Percentiles rank a stretch among this genome's conserved stretches.
phyloP scores from a whole-genome alignment of 2,113 vertebrate species.

The Eolophus roseicapilla region DNA sequence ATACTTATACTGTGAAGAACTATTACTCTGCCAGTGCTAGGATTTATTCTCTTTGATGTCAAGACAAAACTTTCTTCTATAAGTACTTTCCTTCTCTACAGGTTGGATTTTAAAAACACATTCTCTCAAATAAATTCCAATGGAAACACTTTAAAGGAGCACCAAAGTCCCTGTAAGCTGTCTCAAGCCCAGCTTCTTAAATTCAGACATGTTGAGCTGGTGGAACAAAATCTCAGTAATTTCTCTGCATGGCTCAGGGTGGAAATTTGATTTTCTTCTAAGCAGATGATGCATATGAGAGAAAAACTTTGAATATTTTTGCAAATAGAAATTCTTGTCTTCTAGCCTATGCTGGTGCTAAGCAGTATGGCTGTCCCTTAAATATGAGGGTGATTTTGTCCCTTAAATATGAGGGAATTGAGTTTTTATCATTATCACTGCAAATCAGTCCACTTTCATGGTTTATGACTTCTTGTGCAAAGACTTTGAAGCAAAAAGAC shows the following conservation, averaged over 20 bases:
- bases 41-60: not conserved
- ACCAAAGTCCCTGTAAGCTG: not conserved
- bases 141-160: not conserved
- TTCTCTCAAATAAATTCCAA: not conserved
- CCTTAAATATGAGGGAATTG: not conserved
- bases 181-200: not conserved
- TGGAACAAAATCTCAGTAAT: not conserved
- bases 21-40: not conserved
- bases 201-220: not conserved
- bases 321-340: not conserved
- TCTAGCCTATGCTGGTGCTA: not conserved
- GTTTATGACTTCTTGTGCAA: not conserved
- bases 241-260: not conserved
- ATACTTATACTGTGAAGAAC: not conserved
- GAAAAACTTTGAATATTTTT: constrained; percentile 2
- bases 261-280: not conserved
- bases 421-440: not conserved
- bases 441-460: not conserved
- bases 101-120: not conserved
- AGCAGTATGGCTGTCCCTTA: not conserved
- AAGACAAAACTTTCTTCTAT: not conserved
- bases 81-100: not conserved
- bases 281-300: not conserved
- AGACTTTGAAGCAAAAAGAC: not conserved
- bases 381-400: not conserved